Evolutionary conservation across 2,888 invertebrate species (phyloP), one percentile per base, ranked within the genome.

Genomic region (Phortica magna): DNA sequence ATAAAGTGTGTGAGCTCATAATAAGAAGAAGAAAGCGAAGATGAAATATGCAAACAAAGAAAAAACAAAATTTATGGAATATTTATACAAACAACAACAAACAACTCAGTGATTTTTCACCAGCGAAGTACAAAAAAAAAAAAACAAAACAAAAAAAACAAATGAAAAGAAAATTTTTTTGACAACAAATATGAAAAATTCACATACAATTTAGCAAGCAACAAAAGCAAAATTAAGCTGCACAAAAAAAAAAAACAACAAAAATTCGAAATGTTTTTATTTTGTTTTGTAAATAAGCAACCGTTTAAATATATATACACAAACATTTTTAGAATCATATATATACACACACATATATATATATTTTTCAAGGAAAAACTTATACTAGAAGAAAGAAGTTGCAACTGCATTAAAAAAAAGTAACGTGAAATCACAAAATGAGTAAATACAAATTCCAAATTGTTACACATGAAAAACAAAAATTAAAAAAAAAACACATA

Each of bases 61-160:
- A 59, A 19, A 59, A 59, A 75, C 64, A 1, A 31, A 39, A 3
- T 31, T 31, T 31, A 31, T 31, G 31, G 31, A 74, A 71, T 64
- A 65, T 73, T 31, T 39, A 59, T 17, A 77, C 57, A 67, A 78
- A 65, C 41, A 71, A 74, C 68, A 55, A 74, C 75, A 86, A 82
- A 89, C 84, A 90, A 90, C 91, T 92, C 92, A 92, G 92, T 92
- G 92, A 92, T 91, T 91, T 86, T 90, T 90, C 91, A 92, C 92
- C 92, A 91, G 91, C 90, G 89, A 91, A 92, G 92, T 92, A 92
- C 92, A 92, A 92, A 92, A 75, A 48, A 77, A 76, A 71, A 67
- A 70, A 80, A 77, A 75, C 74, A 78, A 65, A 10, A 41, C 78
- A 76, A 67, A 73, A 78, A 59, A 57, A 39, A 71, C 19, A 71